Percentiles rank a stretch among this genome's conserved stretches.
Conservation (phyloP, 2,797 vertebrate genomes). For the Mus caroli region DNA sequence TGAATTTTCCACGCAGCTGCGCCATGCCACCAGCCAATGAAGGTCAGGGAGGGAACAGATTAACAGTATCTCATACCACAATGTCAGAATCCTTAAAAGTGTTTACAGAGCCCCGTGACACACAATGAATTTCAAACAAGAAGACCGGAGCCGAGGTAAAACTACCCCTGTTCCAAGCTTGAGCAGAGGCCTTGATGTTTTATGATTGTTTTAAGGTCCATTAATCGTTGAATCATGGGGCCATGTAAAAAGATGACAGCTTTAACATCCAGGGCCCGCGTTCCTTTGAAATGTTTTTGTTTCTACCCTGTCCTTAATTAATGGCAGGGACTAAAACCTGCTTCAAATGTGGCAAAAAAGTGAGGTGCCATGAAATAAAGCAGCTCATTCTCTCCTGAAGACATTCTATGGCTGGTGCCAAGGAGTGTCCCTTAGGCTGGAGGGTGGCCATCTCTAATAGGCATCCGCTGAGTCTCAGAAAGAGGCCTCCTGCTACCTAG, state of each 20-base stretch:
- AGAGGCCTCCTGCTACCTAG: not conserved
- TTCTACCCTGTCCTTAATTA: conserved; percentile 88
- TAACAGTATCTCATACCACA: conserved; percentile 85
- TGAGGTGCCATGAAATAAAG: conserved; percentile 58
- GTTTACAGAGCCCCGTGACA: conserved; percentile 90
- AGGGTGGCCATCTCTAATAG: conserved; percentile 31
- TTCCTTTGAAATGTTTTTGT: conserved; percentile 90
- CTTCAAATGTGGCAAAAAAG: conserved; percentile 83
- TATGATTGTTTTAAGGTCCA: conserved; percentile 91
- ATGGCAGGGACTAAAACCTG: conserved; percentile 83
- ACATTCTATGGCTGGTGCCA: conserved; percentile 63
- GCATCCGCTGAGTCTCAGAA: conserved; percentile 49
- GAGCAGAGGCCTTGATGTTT: conserved; percentile 87
- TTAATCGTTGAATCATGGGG: conserved; percentile 92
- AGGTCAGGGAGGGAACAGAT: conserved; percentile 88
- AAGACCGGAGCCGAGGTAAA: conserved; percentile 85
- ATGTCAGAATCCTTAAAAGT: conserved; percentile 90
- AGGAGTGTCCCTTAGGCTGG: conserved; percentile 59
- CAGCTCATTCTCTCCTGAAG: conserved; percentile 25
- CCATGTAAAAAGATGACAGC: conserved; percentile 89
- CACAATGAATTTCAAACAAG: conserved; percentile 87
- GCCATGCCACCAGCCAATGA: conserved; percentile 75
- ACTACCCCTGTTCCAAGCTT: conserved; percentile 86
- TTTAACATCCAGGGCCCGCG: conserved; percentile 86
- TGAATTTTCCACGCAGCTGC: not conserved